Percentiles rank a stretch among this genome's conserved stretches.
These are phyloP conservation scores for Frankliniella intonsa DNA, from an alignment of 2,888 invertebrate genomes.

Conservation along the genomic window DNA sequence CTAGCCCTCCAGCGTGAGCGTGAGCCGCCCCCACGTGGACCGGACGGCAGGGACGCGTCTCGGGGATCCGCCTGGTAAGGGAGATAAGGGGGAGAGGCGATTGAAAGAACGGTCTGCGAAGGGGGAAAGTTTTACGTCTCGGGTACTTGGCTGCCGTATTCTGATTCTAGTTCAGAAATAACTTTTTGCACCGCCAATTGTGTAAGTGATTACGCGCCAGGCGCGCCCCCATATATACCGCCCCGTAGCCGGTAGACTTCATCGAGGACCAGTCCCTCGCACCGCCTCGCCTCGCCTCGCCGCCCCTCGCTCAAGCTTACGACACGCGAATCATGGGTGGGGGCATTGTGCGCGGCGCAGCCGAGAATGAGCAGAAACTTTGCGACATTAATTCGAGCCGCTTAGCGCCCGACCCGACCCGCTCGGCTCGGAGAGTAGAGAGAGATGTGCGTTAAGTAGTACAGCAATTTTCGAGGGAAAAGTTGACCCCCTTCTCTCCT, in stretches of 20 bases:
- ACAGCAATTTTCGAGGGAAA: background rate
- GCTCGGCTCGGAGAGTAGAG: no score
- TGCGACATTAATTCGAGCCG: background rate
- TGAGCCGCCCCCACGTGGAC: background rate
- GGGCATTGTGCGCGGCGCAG: background rate
- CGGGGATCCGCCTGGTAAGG: no score
- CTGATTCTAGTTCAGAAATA: no score
- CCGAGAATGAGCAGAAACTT: background rate
- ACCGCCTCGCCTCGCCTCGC: background rate
- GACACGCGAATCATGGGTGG: background rate
- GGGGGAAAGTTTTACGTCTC: no score
- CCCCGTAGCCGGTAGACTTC: background rate
- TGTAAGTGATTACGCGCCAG: background rate
- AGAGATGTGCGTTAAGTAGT: conserved; percentile 5
- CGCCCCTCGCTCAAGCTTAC: background rate
- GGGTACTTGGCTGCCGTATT: no score
- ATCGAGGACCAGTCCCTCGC: background rate
- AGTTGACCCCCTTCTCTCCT: no score
- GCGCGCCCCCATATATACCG: background rate
- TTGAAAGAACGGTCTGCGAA: no score
- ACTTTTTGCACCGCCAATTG: background rate
- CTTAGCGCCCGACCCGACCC: background rate
- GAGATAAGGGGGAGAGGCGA: no score
- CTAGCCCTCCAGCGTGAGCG: no score
- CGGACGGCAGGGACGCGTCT: no score